Conservation (phyloP, 2,797 vertebrate species). For the Nyctalus aviator region DNA sequence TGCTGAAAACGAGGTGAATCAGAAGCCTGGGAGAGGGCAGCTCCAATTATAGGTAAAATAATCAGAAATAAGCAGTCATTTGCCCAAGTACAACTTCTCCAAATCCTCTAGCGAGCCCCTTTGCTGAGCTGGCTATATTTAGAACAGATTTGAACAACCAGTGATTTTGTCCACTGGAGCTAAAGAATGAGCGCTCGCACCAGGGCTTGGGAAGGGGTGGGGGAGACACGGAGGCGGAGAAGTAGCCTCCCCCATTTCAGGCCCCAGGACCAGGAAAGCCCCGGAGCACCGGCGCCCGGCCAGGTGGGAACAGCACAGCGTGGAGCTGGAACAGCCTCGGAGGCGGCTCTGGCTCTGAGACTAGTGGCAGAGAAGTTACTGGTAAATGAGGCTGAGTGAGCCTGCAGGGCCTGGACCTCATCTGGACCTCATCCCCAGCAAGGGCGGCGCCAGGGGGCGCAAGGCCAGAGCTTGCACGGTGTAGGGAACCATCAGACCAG, state of each 20-base stretch:
- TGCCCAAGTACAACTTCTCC: slow-evolving; percentile 53
- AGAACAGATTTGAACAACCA: slow-evolving; percentile 47
- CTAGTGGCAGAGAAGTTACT: not conserved
- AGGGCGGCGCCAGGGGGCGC: not conserved
- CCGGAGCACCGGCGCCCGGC: not conserved
- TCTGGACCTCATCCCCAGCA: not conserved
- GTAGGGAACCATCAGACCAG: not conserved
- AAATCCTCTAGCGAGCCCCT: not conserved
- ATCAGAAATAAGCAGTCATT: slow-evolving; percentile 48
- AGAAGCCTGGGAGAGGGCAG: not conserved
- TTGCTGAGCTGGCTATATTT: slow-evolving; percentile 8
- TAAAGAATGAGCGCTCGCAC: slow-evolving; percentile 8
- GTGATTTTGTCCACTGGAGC: slow-evolving; percentile 42
- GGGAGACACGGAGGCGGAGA: not conserved
- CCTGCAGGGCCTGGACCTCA: not conserved
- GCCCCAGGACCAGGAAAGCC: not conserved
- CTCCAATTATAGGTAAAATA: slow-evolving; percentile 69
- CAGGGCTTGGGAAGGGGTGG: not conserved
- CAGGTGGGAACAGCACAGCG: rapidly evolving
- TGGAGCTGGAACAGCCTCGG: not conserved
- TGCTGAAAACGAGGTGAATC: not conserved
- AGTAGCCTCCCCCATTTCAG: not conserved
- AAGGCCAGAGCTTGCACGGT: not conserved
- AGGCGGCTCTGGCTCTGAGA: not conserved
- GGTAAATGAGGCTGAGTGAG: not conserved